phyloP scores from a whole-genome alignment of 2,113 vertebrate species.

The Perca schrenkii region DNA sequence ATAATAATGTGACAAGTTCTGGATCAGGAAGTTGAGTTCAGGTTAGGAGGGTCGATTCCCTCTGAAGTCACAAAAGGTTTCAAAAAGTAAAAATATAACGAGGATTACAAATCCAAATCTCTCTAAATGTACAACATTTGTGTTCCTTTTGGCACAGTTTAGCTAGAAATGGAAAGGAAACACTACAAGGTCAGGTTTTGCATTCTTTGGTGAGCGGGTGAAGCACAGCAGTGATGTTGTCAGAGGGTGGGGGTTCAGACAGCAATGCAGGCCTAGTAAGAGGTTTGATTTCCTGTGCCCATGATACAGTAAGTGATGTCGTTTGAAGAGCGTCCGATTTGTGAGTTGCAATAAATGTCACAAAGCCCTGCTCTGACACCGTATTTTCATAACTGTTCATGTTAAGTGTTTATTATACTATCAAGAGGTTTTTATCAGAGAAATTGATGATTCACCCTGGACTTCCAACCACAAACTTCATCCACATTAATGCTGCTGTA shows the following conservation, averaged over 20 bases:
- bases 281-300: slow-evolving; percentile 11
- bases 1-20: background rate
- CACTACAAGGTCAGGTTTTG: slow-evolving; percentile 11
- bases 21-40: background rate
- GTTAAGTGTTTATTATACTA: background rate
- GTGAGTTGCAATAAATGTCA: slow-evolving; percentile 7
- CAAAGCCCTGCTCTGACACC: background rate
- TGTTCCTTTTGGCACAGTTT: background rate
- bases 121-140: background rate
- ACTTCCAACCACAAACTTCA: slow-evolving; percentile 16
- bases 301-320: background rate
- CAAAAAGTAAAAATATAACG: slow-evolving; percentile 3
- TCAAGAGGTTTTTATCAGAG: slow-evolving; percentile 23
- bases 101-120: background rate
- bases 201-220: slow-evolving; percentile 11
- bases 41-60: background rate
- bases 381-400: slow-evolving; percentile 17
- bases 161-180: slow-evolving; percentile 7
- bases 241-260: slow-evolving; percentile 14
- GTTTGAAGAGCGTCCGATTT: slow-evolving; percentile 22
- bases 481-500: slow-evolving; percentile 3
- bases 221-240: slow-evolving; percentile 4
- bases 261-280: background rate
- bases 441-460: slow-evolving; percentile 33
- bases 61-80: background rate